phyloP scores from a whole-genome alignment of 2,888 invertebrate species.

The Trichacis sp. region DNA sequence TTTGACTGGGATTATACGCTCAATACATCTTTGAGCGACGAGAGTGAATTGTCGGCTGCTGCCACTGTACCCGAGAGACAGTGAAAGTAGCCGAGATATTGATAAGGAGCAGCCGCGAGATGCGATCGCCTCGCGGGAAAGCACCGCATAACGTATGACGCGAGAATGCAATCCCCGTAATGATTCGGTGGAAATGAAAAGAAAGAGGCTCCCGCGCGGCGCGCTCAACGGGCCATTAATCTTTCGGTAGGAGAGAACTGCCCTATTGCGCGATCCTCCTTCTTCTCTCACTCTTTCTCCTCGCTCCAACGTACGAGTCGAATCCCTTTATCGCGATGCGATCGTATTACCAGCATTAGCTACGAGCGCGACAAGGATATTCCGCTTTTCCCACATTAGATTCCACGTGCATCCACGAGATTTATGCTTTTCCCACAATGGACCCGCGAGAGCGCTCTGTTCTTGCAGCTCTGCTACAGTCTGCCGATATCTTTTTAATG shows the following conservation, averaged over 20 bases:
- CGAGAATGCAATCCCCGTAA: conserved; percentile 8
- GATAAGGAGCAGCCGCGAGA: conserved; percentile 3
- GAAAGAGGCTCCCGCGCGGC: conserved; percentile 29
- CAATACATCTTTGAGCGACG: too few species aligned
- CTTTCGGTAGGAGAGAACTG: conserved; percentile 26
- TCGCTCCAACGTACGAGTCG: conserved; percentile 13
- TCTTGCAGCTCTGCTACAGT: conserved; percentile 11
- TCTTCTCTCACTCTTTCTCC: conserved; percentile 17
- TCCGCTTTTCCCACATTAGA: conserved; percentile 51
- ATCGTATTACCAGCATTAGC: conserved; percentile 39
- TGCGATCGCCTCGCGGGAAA: conserved; percentile 5
- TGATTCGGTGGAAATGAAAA: conserved; percentile 7
- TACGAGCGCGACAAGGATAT: conserved; percentile 42
- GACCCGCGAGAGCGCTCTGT: conserved; percentile 21
- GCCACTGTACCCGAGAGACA: not conserved
- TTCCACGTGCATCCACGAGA: conserved; percentile 46
- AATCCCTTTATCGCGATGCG: conserved; percentile 46
- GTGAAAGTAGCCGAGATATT: conserved; percentile 2
- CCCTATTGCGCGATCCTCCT: conserved; percentile 45
- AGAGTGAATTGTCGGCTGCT: conserved; percentile 25
- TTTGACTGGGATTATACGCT: too few species aligned
- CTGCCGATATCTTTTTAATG: too few species aligned
- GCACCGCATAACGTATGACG: conserved; percentile 2
- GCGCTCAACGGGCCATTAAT: conserved; percentile 44
- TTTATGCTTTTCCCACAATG: conserved; percentile 49